Evolutionary conservation across 2,888 invertebrate genomes (phyloP), one percentile per base, ranked within the genome.

Genomic region (Agrochola litura): DNA sequence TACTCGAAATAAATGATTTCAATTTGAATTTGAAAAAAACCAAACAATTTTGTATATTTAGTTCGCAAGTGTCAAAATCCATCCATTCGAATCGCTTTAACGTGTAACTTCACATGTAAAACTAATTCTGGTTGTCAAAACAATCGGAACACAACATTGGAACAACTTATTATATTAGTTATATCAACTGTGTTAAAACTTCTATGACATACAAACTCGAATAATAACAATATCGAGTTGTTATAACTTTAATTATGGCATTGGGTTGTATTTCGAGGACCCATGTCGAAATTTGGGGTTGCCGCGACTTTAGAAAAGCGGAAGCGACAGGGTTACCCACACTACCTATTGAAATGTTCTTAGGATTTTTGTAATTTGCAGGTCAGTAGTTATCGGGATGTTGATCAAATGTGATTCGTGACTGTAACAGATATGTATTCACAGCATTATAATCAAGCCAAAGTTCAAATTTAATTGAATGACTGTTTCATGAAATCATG

Each of bases 181-280:
- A 63, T 52, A 83, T 68, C 49, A 76, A 76, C 71, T 43, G 68
- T 77, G 65, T 85, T 81, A 71, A 82, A 90, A 90, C 85, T 88
- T 89, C 83, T 88, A 89, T 88, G 84, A 82, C 67, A 80, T 75
- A 85, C 75, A 84, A 79, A 75, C 72, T 74, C 66, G 70, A 79
- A 83, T 82, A 84, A 83, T 86, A 86, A 88, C 84, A 85, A 83
- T 83, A 85, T 85, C 81, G 70, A 86, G 84, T 87, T 86, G 66
- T 79, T 81, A 71, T 75, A 86, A 89, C 85, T 88, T 87, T 90
- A 88, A 89, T 90, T 89, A 86, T 87, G 76, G 71, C 85, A 80
- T 84, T 83, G 81, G 85, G 78, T 77, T 83, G 77, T 88, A 81
- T 85, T 86, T 86, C 76, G 80, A 65, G 80, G 79, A 83, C 80